phyloP scores from a whole-genome alignment of 2,797 vertebrate genomes.

The Malacoraja senta region DNA sequence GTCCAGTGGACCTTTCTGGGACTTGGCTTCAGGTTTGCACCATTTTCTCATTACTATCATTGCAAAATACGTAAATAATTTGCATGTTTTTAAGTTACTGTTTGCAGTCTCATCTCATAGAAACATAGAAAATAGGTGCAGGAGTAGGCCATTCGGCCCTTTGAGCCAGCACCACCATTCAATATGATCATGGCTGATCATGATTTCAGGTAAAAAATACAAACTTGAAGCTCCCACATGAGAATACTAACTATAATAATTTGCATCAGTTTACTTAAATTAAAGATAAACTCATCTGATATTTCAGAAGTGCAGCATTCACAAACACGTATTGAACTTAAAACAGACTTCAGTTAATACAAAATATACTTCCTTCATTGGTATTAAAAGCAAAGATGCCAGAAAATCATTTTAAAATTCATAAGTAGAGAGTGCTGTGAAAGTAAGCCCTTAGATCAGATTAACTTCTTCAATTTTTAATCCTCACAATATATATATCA shows the following conservation, averaged over 20 bases:
- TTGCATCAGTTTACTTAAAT: neutral
- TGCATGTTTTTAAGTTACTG: neutral
- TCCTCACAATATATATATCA: neutral
- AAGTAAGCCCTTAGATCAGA: neutral
- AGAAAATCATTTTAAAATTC: neutral
- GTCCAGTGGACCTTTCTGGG: neutral
- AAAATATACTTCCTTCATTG: neutral
- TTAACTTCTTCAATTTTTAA: neutral
- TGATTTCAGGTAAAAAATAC: neutral
- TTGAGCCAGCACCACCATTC: too few species aligned
- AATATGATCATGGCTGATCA: too few species aligned
- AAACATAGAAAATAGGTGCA: too few species aligned
- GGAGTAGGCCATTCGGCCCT: too few species aligned
- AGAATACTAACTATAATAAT: neutral
- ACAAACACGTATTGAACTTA: neutral
- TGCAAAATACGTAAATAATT: neutral
- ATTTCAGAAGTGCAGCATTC: neutral
- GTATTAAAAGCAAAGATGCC: neutral
- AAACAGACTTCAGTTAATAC: neutral
- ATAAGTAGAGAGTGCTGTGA: neutral
- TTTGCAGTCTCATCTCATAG: neutral
- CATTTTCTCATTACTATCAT: neutral
- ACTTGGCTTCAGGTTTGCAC: neutral
- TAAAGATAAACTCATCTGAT: neutral
- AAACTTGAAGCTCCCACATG: neutral